These are phyloP conservation scores for Lophius piscatorius DNA, from an alignment of 2,113 vertebrate species.

Conservation along the genomic window DNA sequence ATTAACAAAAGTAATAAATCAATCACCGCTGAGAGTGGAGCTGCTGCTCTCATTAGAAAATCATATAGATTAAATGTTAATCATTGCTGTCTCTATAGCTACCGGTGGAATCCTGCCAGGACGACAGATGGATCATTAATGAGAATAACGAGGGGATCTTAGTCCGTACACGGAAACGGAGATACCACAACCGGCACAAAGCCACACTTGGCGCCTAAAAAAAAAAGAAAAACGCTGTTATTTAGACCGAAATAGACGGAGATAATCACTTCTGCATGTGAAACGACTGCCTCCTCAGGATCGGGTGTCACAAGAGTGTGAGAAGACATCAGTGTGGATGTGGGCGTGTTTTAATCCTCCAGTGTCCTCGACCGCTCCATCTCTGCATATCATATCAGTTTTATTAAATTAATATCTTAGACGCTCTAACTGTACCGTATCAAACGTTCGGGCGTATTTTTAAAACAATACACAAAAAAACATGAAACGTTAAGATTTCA, in stretches of 20 bases:
- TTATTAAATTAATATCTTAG: too few relatives aligned
- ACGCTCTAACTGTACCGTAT: too few relatives aligned
- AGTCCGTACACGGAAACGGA: slow-evolving; percentile 77
- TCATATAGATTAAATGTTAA: slow-evolving; percentile 79
- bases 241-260: slow-evolving; percentile 66
- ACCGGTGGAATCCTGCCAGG: slow-evolving; percentile 73
- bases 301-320: slow-evolving; percentile 54
- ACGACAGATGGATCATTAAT: slow-evolving; percentile 84
- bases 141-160: slow-evolving; percentile 79
- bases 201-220: slow-evolving; percentile 67
- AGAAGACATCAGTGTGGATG: slow-evolving; percentile 37
- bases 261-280: too few relatives aligned
- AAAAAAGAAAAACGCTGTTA: too few relatives aligned
- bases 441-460: too few relatives aligned
- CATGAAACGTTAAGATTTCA: too few relatives aligned
- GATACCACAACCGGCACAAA: slow-evolving; percentile 71
- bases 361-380: too few relatives aligned
- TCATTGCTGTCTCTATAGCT: slow-evolving; percentile 65
- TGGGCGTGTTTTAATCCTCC: too few relatives aligned
- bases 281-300: too few relatives aligned
- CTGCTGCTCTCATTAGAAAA: slow-evolving; percentile 70
- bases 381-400: too few relatives aligned
- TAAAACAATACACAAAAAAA: too few relatives aligned
- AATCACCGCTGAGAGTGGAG: slow-evolving; percentile 58
- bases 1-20: too few relatives aligned